Conservation (phyloP, 2,113 vertebrate genomes). For the Dipodomys ordii region DNA sequence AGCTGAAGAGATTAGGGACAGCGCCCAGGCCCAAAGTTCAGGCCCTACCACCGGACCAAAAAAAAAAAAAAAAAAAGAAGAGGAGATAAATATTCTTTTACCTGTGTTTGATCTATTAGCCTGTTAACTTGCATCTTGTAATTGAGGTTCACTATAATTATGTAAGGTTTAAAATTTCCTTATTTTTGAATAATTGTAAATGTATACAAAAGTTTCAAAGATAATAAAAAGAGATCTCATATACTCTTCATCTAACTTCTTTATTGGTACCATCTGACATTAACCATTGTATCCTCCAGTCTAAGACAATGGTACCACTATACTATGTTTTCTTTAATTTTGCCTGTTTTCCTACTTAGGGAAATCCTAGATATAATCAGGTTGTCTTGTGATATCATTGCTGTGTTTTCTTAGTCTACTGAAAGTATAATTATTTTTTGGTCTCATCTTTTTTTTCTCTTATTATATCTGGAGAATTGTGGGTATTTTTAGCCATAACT, state of each 20-base stretch:
- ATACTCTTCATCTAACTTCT: not conserved
- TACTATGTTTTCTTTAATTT: slow-evolving; percentile 1
- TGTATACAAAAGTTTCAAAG: not conserved
- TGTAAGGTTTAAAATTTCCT: not conserved
- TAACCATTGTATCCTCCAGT: not conserved
- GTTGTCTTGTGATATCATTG: not conserved
- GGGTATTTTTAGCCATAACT: not conserved
- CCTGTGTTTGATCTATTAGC: not conserved
- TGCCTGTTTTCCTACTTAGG: not conserved
- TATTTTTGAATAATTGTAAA: slow-evolving; percentile 10
- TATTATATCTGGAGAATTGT: not conserved
- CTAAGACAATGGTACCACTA: not conserved
- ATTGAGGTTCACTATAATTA: not conserved
- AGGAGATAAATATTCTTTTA: not conserved
- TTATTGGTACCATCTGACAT: not conserved
- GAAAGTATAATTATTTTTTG: too few relatives aligned
- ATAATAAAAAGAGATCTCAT: not conserved
- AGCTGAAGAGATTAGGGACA: too few relatives aligned
- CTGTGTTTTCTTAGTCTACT: not conserved
- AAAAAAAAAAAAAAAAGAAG: too few relatives aligned
- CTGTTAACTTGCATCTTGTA: not conserved
- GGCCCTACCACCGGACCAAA: too few relatives aligned
- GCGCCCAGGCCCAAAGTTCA: too few relatives aligned
- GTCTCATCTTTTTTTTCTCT: not conserved
- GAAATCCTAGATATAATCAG: not conserved